Base-by-base conservation (phyloP, 2,797 vertebrate species). In the Phrynocephalus vlangalii region DNA sequence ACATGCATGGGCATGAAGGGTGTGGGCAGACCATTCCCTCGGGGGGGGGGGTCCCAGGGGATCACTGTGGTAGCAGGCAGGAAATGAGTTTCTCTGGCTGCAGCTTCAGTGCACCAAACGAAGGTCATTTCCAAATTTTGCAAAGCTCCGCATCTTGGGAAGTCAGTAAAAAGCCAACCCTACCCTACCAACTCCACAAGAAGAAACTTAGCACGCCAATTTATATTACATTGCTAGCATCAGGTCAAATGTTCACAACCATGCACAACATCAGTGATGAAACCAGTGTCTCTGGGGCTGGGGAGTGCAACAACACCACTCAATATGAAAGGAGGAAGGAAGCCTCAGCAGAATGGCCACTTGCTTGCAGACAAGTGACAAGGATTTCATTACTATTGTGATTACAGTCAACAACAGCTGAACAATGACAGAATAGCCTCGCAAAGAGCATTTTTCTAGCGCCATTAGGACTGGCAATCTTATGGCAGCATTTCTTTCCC, bases 321-420 rank as follows among this genome's bases (percentile, higher is more conserved):
- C 48, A 84, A 28, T 76, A 60, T 1, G 38, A 83, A 22, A 2
- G 78, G 48, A 85, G 76, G 33, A 92, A 90, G 44, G 30, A 33
- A 18, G 73, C 15, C 48, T 63, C 9, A 86, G 72, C 28, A 33
- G 82, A 89, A 87, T 70, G 28, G 81, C 4, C 67, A 89, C 48
- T 0, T 79, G 82, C 83, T 77, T 91, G 60, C 1, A 50, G 22
- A 9, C 80, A 90, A 80, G 63, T 79, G 60, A 18, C 18, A 82
- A 75, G 38, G 67, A 91, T 82, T 83, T 85, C 73, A 87, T 15
- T 18, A 26, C 83, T 22, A 1, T 87, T 16, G 11, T 11, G 82
- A 30, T 82, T 92, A 86, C 76, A 86, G 63, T 38, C 56, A 90
- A 26, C 76, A 73, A n/a, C 33, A 66, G 80, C 83, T 79, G 83